Conservation (phyloP, 2,113 vertebrate species). For the Amphilophus citrinellus region DNA sequence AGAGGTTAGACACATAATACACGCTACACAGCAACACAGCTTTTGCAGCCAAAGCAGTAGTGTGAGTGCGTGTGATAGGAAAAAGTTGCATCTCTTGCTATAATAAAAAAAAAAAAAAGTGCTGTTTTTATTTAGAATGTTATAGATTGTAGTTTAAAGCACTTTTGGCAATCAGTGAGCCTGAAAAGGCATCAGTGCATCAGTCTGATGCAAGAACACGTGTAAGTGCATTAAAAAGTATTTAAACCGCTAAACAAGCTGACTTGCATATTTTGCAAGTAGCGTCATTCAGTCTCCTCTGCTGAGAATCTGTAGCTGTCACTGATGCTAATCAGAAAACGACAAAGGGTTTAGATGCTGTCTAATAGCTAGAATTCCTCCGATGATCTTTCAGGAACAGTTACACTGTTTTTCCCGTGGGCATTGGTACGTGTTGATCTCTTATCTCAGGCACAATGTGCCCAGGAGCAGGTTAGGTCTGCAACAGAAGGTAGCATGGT, state of each 20-base stretch:
- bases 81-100: not conserved
- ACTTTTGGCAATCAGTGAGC: not conserved
- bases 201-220: not conserved
- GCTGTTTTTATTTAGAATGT: not conserved
- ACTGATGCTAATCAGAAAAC: too few species aligned
- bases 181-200: not conserved
- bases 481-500: not conserved
- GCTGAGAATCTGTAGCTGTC: not conserved
- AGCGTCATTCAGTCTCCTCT: not conserved
- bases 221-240: not conserved
- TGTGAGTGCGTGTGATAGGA: not conserved
- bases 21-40: not conserved
- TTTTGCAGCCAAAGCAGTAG: constrained; percentile 6
- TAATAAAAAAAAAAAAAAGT: not conserved
- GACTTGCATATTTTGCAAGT: not conserved
- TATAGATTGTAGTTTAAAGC: constrained; percentile 3
- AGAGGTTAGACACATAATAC: constrained; percentile 3
- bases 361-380: not conserved
- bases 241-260: not conserved
- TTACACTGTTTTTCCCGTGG: not conserved
- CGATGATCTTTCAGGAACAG: not conserved
- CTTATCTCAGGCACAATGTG: not conserved
- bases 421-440: not conserved
- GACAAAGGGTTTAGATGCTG: not conserved
- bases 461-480: not conserved